These are phyloP conservation scores for Perca flavescens DNA, from an alignment of 2,113 vertebrate genomes.

Conservation along the genomic window DNA sequence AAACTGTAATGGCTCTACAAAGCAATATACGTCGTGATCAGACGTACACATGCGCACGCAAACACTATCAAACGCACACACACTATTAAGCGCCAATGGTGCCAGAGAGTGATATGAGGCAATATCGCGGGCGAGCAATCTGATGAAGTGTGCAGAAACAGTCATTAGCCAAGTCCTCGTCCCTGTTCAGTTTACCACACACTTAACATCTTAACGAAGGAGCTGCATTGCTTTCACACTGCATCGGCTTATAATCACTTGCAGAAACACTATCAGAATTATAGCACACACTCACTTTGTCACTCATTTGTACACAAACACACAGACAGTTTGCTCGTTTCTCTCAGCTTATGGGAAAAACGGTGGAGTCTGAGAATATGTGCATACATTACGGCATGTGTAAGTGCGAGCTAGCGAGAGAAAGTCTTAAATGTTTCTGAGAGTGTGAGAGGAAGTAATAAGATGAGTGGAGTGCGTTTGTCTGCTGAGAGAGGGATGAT, in stretches of 20 bases:
- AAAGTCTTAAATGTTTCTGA: conserved; percentile 69
- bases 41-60: conserved; percentile 47
- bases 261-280: conserved; percentile 46
- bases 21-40: conserved; percentile 68
- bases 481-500: conserved; percentile 71
- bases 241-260: conserved; percentile 55
- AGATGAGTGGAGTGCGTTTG: conserved; percentile 69
- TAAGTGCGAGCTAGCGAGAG: conserved; percentile 25
- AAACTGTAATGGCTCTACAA: conserved; percentile 78
- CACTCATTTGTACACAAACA: conserved; percentile 12
- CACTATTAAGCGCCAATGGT: conserved; percentile 73
- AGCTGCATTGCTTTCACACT: conserved; percentile 31
- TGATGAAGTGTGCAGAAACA: conserved; percentile 80
- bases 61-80: conserved; percentile 62
- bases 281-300: background rate
- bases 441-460: conserved; percentile 67
- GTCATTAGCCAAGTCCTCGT: conserved; percentile 72
- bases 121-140: conserved; percentile 71
- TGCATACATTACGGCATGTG: conserved; percentile 40
- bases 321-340: background rate
- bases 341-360: conserved; percentile 30
- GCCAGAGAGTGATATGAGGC: conserved; percentile 75
- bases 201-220: conserved; percentile 69
- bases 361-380: conserved; percentile 14
- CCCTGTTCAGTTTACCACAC: conserved; percentile 68